Percentiles rank a stretch among this genome's conserved stretches.
These are phyloP conservation scores for Pavo muticus DNA, from an alignment of 2,113 vertebrate species.

Conservation along the genomic window DNA sequence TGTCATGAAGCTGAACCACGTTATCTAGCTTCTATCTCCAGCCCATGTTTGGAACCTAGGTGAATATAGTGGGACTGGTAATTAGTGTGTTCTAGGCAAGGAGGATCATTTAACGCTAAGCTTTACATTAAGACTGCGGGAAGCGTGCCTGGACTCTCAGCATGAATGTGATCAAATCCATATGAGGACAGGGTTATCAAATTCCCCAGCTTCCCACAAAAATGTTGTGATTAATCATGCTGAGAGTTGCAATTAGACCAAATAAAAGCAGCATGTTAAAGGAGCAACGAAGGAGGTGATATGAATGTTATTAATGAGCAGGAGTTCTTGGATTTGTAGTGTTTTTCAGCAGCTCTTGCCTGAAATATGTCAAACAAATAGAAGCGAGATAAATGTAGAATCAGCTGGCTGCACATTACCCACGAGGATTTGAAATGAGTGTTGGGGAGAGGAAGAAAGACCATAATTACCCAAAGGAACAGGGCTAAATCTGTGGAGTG, in stretches of 20 bases:
- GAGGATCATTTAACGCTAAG: not conserved
- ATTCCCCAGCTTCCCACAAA: conserved; percentile 37
- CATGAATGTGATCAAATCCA: conserved; percentile 34
- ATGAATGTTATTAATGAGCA: conserved; percentile 16
- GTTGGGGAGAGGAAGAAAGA: conserved; percentile 28
- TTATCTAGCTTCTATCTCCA: not conserved
- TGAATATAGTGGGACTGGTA: not conserved
- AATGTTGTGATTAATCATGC: conserved; percentile 59
- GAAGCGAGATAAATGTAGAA: conserved; percentile 10
- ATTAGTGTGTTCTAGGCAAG: conserved; percentile 7
- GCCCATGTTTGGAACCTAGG: not conserved
- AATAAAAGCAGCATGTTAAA: conserved; percentile 60
- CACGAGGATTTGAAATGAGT: not conserved
- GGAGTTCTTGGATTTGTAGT: conserved; percentile 15
- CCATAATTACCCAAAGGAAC: conserved; percentile 50
- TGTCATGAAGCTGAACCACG: not conserved
- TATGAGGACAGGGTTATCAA: conserved; percentile 31
- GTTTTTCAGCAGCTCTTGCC: not conserved
- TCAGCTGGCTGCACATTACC: conserved; percentile 30
- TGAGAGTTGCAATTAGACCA: conserved; percentile 50
- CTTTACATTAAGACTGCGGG: not conserved
- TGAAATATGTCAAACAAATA: conserved; percentile 46
- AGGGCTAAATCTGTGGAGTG: conserved; percentile 31
- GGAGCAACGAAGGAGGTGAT: conserved; percentile 20
- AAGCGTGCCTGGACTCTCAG: conserved; percentile 42